phyloP scores from a whole-genome alignment of 2,888 invertebrate genomes.

The Nycteola revayana region DNA sequence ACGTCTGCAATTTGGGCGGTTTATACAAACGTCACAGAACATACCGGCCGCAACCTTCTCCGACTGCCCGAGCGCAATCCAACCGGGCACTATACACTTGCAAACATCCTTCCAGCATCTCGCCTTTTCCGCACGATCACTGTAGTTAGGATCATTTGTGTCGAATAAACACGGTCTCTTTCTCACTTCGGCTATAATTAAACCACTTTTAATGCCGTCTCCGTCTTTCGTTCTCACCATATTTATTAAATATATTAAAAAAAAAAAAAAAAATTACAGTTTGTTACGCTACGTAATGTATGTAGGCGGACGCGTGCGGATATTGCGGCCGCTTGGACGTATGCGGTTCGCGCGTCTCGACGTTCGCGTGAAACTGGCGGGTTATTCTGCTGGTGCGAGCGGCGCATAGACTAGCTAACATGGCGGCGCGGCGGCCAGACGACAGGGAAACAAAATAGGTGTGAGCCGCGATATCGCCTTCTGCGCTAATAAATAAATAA shows the following conservation, averaged over 20 bases:
- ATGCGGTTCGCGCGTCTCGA: constrained; percentile 57
- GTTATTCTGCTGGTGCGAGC: constrained; percentile 29
- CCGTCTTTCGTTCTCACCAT: constrained; percentile 71
- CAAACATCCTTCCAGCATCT: constrained; percentile 75
- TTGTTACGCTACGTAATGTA: constrained; percentile 21
- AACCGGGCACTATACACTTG: constrained; percentile 69
- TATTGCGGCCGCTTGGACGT: constrained; percentile 40
- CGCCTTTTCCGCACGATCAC: constrained; percentile 71
- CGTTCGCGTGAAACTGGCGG: constrained; percentile 76
- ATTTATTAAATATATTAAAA: constrained; percentile 10
- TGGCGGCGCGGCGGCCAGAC: constrained; percentile 70
- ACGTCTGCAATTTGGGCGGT: constrained; percentile 47
- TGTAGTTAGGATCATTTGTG: constrained; percentile 66
- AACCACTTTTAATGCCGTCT: constrained; percentile 67
- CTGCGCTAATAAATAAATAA: constrained; percentile 73
- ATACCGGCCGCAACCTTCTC: constrained; percentile 73
- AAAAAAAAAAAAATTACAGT: constrained; percentile 15
- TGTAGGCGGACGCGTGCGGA: constrained; percentile 38
- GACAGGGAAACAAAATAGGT: constrained; percentile 64
- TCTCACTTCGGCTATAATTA: constrained; percentile 68
- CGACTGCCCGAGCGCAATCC: constrained; percentile 59
- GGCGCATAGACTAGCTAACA: constrained; percentile 59
- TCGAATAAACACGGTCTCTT: constrained; percentile 69
- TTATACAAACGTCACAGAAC: constrained; percentile 46
- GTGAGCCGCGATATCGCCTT: constrained; percentile 64